Evolutionary conservation across 2,113 vertebrate species (phyloP), one percentile per base, ranked within the genome.

Genomic region (Sprattus sprattus): DNA sequence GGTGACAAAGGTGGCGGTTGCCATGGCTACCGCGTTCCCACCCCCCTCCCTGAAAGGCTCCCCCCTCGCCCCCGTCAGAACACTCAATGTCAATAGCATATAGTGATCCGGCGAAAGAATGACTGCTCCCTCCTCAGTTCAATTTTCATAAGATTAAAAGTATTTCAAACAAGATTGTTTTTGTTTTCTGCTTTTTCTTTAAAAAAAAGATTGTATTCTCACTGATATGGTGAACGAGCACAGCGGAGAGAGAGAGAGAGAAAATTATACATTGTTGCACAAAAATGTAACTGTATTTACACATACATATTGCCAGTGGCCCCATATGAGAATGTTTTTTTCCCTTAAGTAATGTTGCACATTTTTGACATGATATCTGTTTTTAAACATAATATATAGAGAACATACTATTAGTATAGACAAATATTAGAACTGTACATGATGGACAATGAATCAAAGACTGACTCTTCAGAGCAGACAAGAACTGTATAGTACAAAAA

Each of bases 281-380:
- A 92, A 92, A 92, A 92, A 93, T 91, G 84, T 92, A 95, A 92
- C 86, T 82, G 44, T 95, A 95, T 95, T 94, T 95, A 95, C 93
- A 95, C 50, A 83, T 87, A 91, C 84, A 86, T 94, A 92, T 94
- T 94, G 92, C 93, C 93, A 88, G 91, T 90, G 92, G 92, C 93
- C 92, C 92, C 64, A 28, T 71, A 92, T 92, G 92, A 94, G 90
- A 93, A 1, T 91, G 25, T 85, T 89, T 89, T 82, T 87, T 64
- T 90, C 84, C 89, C 91, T 92, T 90, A 89, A 91, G 90, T 92
- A 87, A 92, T 92, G 89, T 94, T 89, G 89, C 93, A 93, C 89
- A 86, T 92, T 91, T 71, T 93, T 86, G 92, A 95, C 92, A 89
- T 92, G 90, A 89, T 93, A 92, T 88, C 93, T 93, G 93, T 91